Evolutionary conservation across 2,113 vertebrate species (phyloP).

Genomic region (Crotalus horridus): DNA sequence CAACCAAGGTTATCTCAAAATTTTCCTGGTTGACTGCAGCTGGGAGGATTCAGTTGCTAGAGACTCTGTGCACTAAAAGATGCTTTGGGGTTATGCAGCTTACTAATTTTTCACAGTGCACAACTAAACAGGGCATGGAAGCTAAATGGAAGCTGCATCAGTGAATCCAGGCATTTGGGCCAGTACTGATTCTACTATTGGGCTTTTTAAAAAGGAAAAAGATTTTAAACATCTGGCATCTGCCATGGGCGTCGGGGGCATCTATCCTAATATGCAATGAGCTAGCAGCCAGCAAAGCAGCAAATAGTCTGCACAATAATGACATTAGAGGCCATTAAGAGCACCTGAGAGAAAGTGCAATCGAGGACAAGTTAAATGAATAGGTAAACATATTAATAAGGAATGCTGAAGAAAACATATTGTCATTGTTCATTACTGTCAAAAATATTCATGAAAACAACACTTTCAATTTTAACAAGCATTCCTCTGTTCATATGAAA

Average conservation of each 20-base stretch:
- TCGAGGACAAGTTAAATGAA: neutral
- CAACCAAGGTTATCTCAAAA: neutral
- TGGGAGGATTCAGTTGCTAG: neutral
- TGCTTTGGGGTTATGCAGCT: neutral
- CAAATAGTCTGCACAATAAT: neutral
- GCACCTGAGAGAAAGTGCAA: neutral
- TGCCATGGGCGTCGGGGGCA: neutral
- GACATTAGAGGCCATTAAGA: neutral
- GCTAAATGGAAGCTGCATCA: neutral
- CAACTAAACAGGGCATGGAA: neutral
- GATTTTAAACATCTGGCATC: neutral
- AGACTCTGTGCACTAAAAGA: neutral
- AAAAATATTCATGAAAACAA: neutral
- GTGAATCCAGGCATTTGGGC: neutral
- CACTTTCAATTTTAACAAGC: neutral
- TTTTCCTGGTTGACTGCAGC: neutral
- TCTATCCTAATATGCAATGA: neutral
- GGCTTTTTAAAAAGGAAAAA: neutral
- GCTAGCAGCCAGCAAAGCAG: neutral
- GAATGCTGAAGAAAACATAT: neutral
- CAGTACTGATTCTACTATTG: neutral
- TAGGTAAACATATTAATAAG: neutral
- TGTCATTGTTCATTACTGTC: neutral
- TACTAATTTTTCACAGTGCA: neutral
- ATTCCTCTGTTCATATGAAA: neutral